phyloP scores from a whole-genome alignment of 2,888 invertebrate genomes.

The Microctonus hyperodae region DNA sequence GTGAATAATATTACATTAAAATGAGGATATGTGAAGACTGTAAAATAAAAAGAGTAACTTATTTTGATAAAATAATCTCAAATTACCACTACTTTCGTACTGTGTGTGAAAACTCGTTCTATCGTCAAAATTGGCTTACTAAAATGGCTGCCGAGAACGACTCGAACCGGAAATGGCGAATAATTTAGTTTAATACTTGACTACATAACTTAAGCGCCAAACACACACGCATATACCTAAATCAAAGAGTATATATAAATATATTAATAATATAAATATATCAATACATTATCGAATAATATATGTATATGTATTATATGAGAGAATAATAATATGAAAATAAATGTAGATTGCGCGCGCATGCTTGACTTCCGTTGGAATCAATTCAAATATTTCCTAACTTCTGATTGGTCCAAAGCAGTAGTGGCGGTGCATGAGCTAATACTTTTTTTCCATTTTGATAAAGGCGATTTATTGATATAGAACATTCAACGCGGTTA shows the following conservation, averaged over 20 bases:
- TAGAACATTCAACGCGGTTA: not conserved
- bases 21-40: not conserved
- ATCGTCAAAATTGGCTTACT: not conserved
- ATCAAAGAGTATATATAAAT: too few relatives aligned
- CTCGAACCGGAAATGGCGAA: not conserved
- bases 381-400: not conserved
- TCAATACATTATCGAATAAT: too few relatives aligned
- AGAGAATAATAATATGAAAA: too few relatives aligned
- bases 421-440: not conserved
- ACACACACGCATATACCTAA: too few relatives aligned
- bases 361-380: too few relatives aligned
- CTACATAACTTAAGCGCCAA: too few relatives aligned
- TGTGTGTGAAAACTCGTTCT: not conserved
- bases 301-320: too few relatives aligned
- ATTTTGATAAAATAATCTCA: not conserved
- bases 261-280: too few relatives aligned
- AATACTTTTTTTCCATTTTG: not conserved
- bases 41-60: not conserved
- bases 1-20: not conserved
- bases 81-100: too few relatives aligned
- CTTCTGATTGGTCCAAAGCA: not conserved
- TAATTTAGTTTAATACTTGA: not conserved
- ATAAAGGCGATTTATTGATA: not conserved
- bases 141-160: not conserved
- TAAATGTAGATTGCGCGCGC: too few relatives aligned